phyloP scores from a whole-genome alignment of 2,113 vertebrate genomes.

The Dermatemys mawii region DNA sequence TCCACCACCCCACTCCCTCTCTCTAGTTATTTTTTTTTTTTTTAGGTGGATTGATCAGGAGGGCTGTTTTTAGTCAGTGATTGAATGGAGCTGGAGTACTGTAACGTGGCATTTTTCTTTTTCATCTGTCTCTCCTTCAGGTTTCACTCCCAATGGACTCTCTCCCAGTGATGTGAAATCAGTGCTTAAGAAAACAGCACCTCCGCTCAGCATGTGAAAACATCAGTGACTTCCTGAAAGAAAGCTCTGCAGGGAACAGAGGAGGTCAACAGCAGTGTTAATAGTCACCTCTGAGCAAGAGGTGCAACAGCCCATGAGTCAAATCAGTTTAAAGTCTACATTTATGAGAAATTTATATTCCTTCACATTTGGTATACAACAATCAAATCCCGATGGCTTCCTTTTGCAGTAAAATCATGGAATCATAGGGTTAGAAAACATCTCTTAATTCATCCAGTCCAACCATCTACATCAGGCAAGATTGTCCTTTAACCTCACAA shows the following conservation, averaged over 20 bases:
- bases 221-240: constrained; percentile 53
- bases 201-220: constrained; percentile 37
- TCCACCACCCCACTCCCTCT: background rate
- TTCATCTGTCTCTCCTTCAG: background rate
- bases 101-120: background rate
- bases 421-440: background rate
- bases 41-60: background rate
- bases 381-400: background rate
- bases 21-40: background rate
- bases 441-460: background rate
- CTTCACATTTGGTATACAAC: background rate
- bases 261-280: constrained; percentile 58
- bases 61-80: constrained; percentile 18
- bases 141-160: constrained; percentile 4
- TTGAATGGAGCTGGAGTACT: constrained; percentile 13
- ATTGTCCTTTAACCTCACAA: background rate
- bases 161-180: background rate
- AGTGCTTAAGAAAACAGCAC: background rate
- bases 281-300: constrained; percentile 46
- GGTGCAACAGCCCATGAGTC: background rate
- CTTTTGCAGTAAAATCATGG: background rate
- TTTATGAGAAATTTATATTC: constrained; percentile 20
- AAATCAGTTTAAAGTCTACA: background rate
- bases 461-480: background rate
- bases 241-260: constrained; percentile 8